Evolutionary conservation across 2,113 vertebrate genomes (phyloP), one percentile per base, ranked within the genome.

Genomic region (Oplegnathus fasciatus): DNA sequence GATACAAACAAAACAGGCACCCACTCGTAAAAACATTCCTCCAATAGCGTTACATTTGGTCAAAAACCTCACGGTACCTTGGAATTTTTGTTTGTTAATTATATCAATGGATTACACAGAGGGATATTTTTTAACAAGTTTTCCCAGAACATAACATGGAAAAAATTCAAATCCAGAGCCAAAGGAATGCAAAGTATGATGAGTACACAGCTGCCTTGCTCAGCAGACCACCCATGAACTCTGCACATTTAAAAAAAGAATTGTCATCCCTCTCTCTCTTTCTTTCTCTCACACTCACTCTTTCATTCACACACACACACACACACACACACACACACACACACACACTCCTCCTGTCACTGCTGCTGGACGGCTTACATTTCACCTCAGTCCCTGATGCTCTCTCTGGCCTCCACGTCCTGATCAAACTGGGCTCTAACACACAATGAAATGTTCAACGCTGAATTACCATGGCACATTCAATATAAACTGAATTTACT

Each of bases 401-500:
- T 76, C 80, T 69, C 34, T 68, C 72, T 80, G 86, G 86, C 90
- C 78, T 90, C 82, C 83, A 88, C 85, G 61, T 86, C 84, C 66
- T 80, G 91, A 94, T 91, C 90, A 92, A 90, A 86, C 88, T 62
- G 15, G 61, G 50, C 70, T 81, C 55, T 75, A 86, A 93, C 89
- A 71, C 86, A 89, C 87, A 91, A 91, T 92, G 90, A 94, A 94
- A 93, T 92, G 90, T 85, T 91, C 86, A 88, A 58, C n/a, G 13
- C 78, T 92, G 88, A 92, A 93, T 94, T 94, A 90, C 91, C 88
- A 81, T 89, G 86, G 90, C 92, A 86, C 88, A 82, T 95, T 93
- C 89, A 92, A 86, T 93, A 89, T 89, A 91, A 94, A 94, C 93
- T 74, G 87, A 94, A 93, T 95, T 93, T 90, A 92, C 73, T 62